A percentile compares a stretch with the other conserved stretches of the same genome.
phyloP scores from a whole-genome alignment of 2,113 vertebrate genomes.

The Dinomys branickii region DNA sequence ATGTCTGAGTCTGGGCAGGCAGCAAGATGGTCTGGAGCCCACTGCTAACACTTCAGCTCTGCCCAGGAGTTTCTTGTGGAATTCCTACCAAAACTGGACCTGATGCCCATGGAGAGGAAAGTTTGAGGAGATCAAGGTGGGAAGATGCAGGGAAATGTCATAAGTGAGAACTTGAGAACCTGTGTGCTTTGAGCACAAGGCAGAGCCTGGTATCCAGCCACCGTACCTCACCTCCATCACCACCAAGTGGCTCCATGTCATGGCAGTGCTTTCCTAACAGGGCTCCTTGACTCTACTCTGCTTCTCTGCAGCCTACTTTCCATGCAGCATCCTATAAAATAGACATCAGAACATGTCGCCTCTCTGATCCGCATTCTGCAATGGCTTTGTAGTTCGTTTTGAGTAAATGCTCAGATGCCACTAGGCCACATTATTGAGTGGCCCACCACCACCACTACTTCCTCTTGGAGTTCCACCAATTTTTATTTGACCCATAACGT shows the following conservation, averaged over 20 bases:
- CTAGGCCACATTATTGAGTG: not conserved
- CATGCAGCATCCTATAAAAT: not conserved
- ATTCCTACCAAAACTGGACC: not conserved
- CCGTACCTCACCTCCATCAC: too few relatives aligned
- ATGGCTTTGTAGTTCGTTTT: too few relatives aligned
- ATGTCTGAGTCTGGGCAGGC: not conserved
- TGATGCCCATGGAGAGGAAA: not conserved
- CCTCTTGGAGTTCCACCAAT: not conserved
- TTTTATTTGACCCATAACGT: not conserved
- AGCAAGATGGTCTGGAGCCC: not conserved
- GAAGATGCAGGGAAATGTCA: not conserved
- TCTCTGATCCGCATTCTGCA: not conserved
- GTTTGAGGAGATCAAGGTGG: rapidly evolving
- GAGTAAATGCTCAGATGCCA: not conserved
- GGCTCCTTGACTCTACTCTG: not conserved
- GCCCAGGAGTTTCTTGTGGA: not conserved
- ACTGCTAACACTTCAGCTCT: too few relatives aligned
- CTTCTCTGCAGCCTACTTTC: not conserved
- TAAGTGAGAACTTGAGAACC: not conserved
- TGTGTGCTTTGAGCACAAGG: not conserved
- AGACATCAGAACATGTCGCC: not conserved
- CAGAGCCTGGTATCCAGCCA: not conserved
- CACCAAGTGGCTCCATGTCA: rapidly evolving
- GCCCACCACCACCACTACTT: not conserved
- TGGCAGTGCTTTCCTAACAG: rapidly evolving